Base-by-base conservation (phyloP, 2,113 vertebrate genomes). In the Nothoprocta pentlandii region DNA sequence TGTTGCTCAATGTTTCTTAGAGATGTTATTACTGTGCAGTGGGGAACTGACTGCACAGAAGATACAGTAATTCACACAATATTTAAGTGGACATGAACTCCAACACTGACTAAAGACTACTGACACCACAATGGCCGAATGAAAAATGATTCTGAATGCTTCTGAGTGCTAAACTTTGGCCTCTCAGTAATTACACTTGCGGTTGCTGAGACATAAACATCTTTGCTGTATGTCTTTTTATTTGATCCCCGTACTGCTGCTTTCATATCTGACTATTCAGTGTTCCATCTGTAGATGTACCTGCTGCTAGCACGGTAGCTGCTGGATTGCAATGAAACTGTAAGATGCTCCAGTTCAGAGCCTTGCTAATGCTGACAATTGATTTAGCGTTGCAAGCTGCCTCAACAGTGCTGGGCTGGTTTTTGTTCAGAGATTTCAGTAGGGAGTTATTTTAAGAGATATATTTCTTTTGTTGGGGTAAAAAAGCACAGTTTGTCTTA, bases 401-500 rank as follows among this genome's bases (percentile, higher is more conserved):
- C 94, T 95, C 79, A 92, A 83, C 75, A n/a, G 80, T 85, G 73
- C 94, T 42, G 70, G 80, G 66, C n/a, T 79, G 61, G 15, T 80
- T 96, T 96, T 91, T 96, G 71, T 95, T 96, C 86, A 77, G 77
- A 92, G 80, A 94, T 95, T 97, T 97, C 90, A 96, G 88, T 83
- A 93, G 96, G 95, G 96, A 95, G 95, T 97, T 97, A 96, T 96
- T 97, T 95, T 96, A 97, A 97, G 96, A 97, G 93, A 97, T 96
- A 76, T 81, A 97, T 97, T 97, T 97, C 92, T 97, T 97, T 96
- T 94, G 90, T 93, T 96, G 90, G 82, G 61, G 82, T 94, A 90
- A 95, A 96, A 97, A 97, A 96, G 92, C 93, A 95, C 84, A 96
- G 87, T 98, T 97, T 97, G 92, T 98, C 97, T 97, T 98, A 97